Evolutionary conservation across 2,888 invertebrate species (phyloP).

Genomic region (Theretra japonica): DNA sequence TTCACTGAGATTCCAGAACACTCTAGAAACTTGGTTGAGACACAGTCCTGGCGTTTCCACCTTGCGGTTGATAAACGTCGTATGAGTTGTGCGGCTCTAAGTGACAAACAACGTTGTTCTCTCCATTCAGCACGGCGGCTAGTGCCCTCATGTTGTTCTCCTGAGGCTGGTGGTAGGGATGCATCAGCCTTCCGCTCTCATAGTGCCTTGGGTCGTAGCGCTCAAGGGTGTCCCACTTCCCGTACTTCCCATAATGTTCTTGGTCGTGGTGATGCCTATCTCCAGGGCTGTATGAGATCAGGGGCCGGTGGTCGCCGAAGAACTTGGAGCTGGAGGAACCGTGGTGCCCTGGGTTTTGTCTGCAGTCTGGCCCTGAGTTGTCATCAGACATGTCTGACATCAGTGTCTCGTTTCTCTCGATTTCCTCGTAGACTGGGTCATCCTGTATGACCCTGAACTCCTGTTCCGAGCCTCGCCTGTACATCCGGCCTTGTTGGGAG

Average conservation of each 20-base stretch:
- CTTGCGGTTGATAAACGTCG: conserved; percentile 77
- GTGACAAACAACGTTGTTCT: conserved; percentile 94
- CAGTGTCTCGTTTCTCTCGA: conserved; percentile 89
- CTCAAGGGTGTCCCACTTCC: conserved; percentile 82
- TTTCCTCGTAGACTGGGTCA: conserved; percentile 93
- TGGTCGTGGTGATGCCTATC: conserved; percentile 83
- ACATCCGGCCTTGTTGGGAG: conserved; percentile 77
- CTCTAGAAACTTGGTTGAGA: conserved; percentile 81
- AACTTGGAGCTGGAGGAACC: conserved; percentile 87
- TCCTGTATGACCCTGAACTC: conserved; percentile 86
- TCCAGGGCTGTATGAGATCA: conserved; percentile 91
- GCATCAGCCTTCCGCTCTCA: conserved; percentile 81
- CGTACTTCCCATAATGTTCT: conserved; percentile 79
- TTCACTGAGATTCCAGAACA: conserved; percentile 46
- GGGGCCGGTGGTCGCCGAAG: conserved; percentile 92
- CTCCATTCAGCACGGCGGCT: conserved; percentile 93
- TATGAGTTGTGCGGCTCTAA: conserved; percentile 89
- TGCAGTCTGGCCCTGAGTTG: conserved; percentile 85
- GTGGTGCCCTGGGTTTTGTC: conserved; percentile 87
- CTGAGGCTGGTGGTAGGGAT: conserved; percentile 82
- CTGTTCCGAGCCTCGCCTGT: conserved; percentile 82
- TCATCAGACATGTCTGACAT: conserved; percentile 92
- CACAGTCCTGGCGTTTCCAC: conserved; percentile 78
- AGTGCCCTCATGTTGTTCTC: conserved; percentile 85
- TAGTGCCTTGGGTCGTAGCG: conserved; percentile 80